Percentiles rank a stretch among this genome's conserved stretches.
Conservation (phyloP, 92 coral and sea anemone species). For the Isaurus tuberculatus region DNA sequence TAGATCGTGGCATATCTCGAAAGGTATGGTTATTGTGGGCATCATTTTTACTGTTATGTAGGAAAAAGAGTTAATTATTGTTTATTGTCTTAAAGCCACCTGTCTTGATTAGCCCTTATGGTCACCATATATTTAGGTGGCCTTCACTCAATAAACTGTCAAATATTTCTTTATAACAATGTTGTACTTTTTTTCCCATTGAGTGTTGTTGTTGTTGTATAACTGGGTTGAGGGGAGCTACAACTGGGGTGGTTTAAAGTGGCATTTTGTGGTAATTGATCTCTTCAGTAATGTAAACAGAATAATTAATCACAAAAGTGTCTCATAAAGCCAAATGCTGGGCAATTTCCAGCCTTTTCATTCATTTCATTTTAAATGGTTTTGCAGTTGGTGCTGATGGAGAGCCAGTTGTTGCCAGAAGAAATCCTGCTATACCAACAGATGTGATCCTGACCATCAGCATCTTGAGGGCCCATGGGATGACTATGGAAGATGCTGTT, state of each 20-base stretch:
- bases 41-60: too few relatives aligned
- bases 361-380: constrained; percentile 3
- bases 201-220: constrained; percentile 4
- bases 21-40: too few relatives aligned
- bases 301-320: constrained; percentile 5
- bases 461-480: constrained; percentile 11
- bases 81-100: neutral
- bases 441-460: constrained; percentile 17
- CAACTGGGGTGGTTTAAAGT: neutral
- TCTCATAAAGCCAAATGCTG: neutral
- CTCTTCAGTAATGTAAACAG: neutral
- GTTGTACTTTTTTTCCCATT: neutral
- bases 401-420: constrained; percentile 30
- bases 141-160: constrained; percentile 1
- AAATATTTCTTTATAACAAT: neutral
- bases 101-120: neutral
- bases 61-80: too few relatives aligned
- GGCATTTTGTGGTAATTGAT: constrained; percentile 4
- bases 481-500: constrained; percentile 22
- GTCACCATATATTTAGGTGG: neutral
- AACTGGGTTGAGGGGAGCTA: constrained; percentile 4
- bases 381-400: constrained; percentile 41
- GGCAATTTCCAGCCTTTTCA: neutral
- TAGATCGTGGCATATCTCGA: too few relatives aligned
- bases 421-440: constrained; percentile 41